Evolutionary conservation across 2,888 invertebrate genomes (phyloP).

Genomic region (Ormyrus thymus): DNA sequence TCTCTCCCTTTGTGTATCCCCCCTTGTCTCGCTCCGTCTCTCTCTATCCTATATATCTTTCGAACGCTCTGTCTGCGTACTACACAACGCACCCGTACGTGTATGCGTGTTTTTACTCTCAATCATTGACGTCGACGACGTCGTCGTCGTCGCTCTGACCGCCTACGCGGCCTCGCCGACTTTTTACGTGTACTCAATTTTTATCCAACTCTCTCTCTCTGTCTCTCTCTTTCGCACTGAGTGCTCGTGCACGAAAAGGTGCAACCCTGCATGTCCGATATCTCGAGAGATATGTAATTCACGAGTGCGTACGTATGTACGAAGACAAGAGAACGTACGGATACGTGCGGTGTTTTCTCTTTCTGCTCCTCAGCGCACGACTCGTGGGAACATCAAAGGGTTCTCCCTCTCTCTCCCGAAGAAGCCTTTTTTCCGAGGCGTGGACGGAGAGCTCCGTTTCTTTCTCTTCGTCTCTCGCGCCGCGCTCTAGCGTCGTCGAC

Average conservation of each 20-base stretch:
- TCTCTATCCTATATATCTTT: constrained; percentile 18
- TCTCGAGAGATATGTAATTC: constrained; percentile 16
- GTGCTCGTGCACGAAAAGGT: background rate
- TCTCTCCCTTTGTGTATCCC: constrained; percentile 48
- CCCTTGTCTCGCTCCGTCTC: constrained; percentile 3
- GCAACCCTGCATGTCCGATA: constrained; percentile 17
- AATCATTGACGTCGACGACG: constrained; percentile 6
- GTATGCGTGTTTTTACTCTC: constrained; percentile 5
- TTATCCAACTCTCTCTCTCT: background rate
- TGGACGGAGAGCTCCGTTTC: constrained; percentile 45
- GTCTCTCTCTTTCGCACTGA: background rate
- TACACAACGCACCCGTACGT: constrained; percentile 11
- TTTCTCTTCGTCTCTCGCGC: constrained; percentile 25
- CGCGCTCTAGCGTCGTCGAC: constrained; percentile 44
- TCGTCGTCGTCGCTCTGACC: constrained; percentile 4
- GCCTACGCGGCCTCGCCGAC: constrained; percentile 32
- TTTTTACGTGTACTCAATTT: constrained; percentile 18
- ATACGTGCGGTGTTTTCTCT: constrained; percentile 46
- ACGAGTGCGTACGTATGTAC: constrained; percentile 1
- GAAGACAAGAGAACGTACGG: constrained; percentile 7
- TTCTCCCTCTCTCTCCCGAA: constrained; percentile 55
- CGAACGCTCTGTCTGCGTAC: background rate
- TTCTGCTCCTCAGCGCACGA: constrained; percentile 34
- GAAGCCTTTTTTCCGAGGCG: constrained; percentile 30
- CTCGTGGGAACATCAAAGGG: constrained; percentile 54